phyloP scores from a whole-genome alignment of 2,888 invertebrate genomes.

The Yponomeuta evonymella region DNA sequence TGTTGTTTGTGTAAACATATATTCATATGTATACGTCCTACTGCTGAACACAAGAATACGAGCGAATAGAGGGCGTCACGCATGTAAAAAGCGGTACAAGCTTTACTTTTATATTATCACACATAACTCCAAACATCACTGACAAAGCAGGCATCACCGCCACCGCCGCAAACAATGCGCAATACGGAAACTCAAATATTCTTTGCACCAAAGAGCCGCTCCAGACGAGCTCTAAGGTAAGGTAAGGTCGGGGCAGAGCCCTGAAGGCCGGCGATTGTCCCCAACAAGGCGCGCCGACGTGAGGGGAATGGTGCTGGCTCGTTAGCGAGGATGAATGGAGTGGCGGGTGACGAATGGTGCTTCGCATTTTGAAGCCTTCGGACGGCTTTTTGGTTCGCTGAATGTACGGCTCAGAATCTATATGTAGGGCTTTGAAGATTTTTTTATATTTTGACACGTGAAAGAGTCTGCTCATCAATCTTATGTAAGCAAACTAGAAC shows the following conservation, averaged over 20 bases:
- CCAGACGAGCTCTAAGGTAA: neutral
- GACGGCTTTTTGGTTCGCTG: neutral
- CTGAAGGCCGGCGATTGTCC: constrained; percentile 8
- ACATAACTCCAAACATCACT: too few relatives aligned
- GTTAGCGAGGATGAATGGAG: neutral
- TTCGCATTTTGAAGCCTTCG: neutral
- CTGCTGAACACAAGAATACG: too few relatives aligned
- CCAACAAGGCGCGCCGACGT: neutral
- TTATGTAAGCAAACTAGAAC: too few relatives aligned
- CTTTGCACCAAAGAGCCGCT: neutral
- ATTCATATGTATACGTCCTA: too few relatives aligned
- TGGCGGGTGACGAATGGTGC: neutral
- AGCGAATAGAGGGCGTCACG: too few relatives aligned
- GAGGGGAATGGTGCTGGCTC: neutral
- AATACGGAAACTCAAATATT: neutral
- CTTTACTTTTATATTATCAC: too few relatives aligned
- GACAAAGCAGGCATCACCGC: neutral
- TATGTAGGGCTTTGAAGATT: too few relatives aligned
- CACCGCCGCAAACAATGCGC: neutral
- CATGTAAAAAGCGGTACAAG: too few relatives aligned
- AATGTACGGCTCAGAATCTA: too few relatives aligned
- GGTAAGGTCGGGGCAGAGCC: neutral
- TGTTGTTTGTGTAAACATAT: too few relatives aligned
- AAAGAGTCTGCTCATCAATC: too few relatives aligned
- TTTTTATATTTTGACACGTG: too few relatives aligned